phyloP scores from a whole-genome alignment of 2,113 vertebrate genomes.

The Tragelaphus scriptus region DNA sequence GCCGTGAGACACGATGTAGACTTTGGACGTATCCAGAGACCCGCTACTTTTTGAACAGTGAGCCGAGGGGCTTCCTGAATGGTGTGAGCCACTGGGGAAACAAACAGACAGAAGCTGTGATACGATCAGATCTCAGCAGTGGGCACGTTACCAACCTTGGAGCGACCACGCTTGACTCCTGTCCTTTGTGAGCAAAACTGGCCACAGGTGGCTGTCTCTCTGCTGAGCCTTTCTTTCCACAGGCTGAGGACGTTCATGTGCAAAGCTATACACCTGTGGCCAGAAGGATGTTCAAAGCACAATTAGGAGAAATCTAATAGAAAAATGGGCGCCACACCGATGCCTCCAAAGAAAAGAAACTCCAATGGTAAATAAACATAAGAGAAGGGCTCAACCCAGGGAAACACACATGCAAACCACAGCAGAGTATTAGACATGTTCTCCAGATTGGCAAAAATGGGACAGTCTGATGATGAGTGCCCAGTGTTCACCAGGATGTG shows the following conservation, averaged over 20 bases:
- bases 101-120: slow-evolving; percentile 26
- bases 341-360: neutral
- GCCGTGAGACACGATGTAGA: slow-evolving; percentile 90
- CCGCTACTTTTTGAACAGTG: slow-evolving; percentile 87
- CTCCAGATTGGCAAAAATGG: fast-evolving
- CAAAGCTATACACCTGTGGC: too few relatives aligned
- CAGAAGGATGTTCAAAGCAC: neutral
- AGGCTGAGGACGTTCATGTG: neutral
- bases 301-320: neutral
- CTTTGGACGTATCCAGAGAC: slow-evolving; percentile 92
- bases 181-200: neutral
- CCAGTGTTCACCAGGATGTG: too few relatives aligned
- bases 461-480: fast-evolving
- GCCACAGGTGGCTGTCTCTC: neutral
- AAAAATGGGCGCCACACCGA: neutral
- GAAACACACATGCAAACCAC: fast-evolving
- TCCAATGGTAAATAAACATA: neutral
- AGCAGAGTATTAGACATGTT: fast-evolving
- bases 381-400: neutral
- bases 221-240: fast-evolving
- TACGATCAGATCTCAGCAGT: neutral
- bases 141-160: fast-evolving
- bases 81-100: slow-evolving; percentile 90
- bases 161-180: neutral
- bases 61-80: slow-evolving; percentile 90